phyloP scores from a whole-genome alignment of 2,113 vertebrate species.

The Spermophilus dauricus region DNA sequence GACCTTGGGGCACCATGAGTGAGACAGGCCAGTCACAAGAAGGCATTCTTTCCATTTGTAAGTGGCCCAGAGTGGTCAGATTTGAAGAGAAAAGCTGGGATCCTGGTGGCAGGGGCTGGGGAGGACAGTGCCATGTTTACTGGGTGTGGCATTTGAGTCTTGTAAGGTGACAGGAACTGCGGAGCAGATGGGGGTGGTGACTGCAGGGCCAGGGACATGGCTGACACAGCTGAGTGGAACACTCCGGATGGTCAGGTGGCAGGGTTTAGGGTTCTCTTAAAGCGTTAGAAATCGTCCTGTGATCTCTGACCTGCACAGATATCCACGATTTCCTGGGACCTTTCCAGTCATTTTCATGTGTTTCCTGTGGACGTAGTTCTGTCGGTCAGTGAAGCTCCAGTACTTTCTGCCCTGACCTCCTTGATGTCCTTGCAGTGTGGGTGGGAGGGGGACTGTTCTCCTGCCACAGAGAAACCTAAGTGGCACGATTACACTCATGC shows the following conservation, averaged over 20 bases:
- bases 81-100: not conserved
- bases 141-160: not conserved
- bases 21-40: not conserved
- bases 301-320: not conserved
- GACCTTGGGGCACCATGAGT: not conserved
- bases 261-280: too few species aligned
- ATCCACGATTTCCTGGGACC: not conserved
- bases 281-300: not conserved
- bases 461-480: not conserved
- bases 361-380: fast-evolving
- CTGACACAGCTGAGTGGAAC: too few species aligned
- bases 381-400: fast-evolving
- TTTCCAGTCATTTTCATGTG: not conserved
- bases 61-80: not conserved
- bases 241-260: too few species aligned
- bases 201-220: too few species aligned
- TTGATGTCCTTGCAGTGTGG: fast-evolving
- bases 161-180: not conserved
- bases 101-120: not conserved
- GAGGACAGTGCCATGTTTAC: fast-evolving
- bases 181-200: not conserved
- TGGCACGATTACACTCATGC: fast-evolving
- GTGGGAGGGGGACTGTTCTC: not conserved
- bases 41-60: too few species aligned
- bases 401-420: not conserved